These are phyloP conservation scores for Pica pica DNA, from an alignment of 2,113 vertebrate species.

Conservation along the genomic window DNA sequence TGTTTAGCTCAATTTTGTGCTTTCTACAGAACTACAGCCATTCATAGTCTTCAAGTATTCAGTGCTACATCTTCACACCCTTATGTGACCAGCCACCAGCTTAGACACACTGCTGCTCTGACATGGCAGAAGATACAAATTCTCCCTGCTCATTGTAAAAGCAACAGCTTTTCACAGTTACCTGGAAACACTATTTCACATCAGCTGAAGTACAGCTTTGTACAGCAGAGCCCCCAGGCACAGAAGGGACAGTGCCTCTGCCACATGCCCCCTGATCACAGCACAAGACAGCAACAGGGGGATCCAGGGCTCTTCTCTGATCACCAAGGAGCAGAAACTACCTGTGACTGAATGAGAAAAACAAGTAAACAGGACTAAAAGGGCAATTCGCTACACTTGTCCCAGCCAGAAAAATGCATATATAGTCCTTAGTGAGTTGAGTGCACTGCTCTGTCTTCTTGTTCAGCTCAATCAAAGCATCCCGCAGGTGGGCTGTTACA, in stretches of 20 bases:
- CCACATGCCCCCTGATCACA: neutral
- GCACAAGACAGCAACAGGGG: neutral
- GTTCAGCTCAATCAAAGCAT: conserved; percentile 5
- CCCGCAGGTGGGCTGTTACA: neutral
- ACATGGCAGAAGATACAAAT: neutral
- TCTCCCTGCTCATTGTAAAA: neutral
- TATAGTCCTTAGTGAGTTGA: neutral
- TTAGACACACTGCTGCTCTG: neutral
- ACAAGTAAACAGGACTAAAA: conserved; percentile 18
- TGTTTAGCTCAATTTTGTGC: neutral
- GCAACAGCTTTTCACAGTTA: neutral
- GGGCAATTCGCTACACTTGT: neutral
- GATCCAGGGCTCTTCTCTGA: neutral
- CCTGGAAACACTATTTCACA: neutral
- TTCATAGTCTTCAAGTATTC: neutral
- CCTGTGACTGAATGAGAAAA: neutral
- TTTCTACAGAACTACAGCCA: neutral
- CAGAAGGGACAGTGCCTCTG: neutral
- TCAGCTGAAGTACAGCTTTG: neutral
- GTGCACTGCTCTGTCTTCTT: neutral
- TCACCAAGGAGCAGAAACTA: neutral
- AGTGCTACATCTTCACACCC: neutral
- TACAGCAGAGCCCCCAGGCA: neutral
- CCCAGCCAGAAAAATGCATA: neutral
- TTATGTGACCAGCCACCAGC: neutral